A percentile compares a stretch with the other conserved stretches of the same genome.
phyloP scores from a whole-genome alignment of 2,113 vertebrate genomes.

The Alectura lathami region DNA sequence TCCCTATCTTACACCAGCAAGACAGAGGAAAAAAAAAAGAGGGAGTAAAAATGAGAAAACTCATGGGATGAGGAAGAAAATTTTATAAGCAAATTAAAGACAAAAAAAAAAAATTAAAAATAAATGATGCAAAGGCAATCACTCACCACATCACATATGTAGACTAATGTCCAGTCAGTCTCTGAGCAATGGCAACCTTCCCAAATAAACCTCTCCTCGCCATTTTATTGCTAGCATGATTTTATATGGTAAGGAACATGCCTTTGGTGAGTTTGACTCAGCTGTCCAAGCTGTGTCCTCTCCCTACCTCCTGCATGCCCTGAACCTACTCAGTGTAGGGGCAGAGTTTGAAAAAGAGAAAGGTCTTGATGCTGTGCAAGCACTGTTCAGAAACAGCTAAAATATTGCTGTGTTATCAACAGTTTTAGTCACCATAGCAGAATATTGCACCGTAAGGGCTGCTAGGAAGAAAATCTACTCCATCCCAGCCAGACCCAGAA shows the following conservation, averaged over 20 bases:
- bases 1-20: fast-evolving
- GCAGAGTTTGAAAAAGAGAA: background rate
- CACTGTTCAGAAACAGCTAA: background rate
- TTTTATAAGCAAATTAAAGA: background rate
- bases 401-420: fast-evolving
- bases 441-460: background rate
- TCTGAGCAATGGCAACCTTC: background rate
- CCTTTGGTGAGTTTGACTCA: background rate
- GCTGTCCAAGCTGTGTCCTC: background rate
- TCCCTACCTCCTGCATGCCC: background rate
- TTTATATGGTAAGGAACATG: background rate
- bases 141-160: background rate
- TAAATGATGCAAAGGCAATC: background rate
- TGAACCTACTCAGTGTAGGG: fast-evolving
- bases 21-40: background rate
- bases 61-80: background rate
- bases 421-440: background rate
- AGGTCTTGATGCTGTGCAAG: background rate
- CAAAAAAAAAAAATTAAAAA: background rate
- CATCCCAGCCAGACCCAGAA: background rate
- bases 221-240: background rate
- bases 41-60: background rate
- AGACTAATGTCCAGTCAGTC: background rate
- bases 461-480: background rate
- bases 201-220: fast-evolving